Evolutionary conservation across 2,113 vertebrate species (phyloP), one percentile per base, ranked within the genome.

Genomic region (Petaurus breviceps): DNA sequence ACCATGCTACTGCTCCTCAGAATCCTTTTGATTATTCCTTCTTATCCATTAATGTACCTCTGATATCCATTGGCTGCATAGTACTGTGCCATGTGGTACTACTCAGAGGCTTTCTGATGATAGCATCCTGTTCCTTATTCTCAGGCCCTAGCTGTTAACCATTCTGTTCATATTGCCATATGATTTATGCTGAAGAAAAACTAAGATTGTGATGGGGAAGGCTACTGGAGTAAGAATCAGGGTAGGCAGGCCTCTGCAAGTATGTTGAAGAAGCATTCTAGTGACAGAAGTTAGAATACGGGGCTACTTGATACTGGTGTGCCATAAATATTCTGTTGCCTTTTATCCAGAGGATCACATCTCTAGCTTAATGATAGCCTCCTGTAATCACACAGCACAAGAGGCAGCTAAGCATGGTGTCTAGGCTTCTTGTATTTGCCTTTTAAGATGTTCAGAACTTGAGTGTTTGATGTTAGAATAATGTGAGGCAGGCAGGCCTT

Each of bases 391-490:
- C 16, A 94, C 90, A 43, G 16, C 53, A 14, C 53, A 90, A 89
- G 22, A 92, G 52, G 92, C 92, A 57, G 8, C 51, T 54, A 90
- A 95, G 23, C 47, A 92, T 43, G 94, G 43, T 95, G 16, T 51
- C 90, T 46, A 91, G 93, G 26, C 9, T 95, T 25, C 68, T 54
- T 53, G 0, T 93, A 43, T 95, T 97, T 97, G 26, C 28, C 47
- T 95, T 95, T 95, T 31, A 95, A 94, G 61, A 43, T 96, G 89
- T 43, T 94, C 37, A 94, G n/a, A 43, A 0, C 84, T 93, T 96
- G 26, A 92, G 49, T 92, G 43, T 96, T 96, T 97, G 89, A 94
- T 96, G 46, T 95, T 96, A 96, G 90, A 95, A 95, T 95, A 96
- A 96, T 93, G 37, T 31, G 47, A 97, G 49, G 11, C 93, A 93